Evolutionary conservation across 2,888 invertebrate genomes (phyloP), one percentile per base, ranked within the genome.

Genomic region (Apamea monoglypha): DNA sequence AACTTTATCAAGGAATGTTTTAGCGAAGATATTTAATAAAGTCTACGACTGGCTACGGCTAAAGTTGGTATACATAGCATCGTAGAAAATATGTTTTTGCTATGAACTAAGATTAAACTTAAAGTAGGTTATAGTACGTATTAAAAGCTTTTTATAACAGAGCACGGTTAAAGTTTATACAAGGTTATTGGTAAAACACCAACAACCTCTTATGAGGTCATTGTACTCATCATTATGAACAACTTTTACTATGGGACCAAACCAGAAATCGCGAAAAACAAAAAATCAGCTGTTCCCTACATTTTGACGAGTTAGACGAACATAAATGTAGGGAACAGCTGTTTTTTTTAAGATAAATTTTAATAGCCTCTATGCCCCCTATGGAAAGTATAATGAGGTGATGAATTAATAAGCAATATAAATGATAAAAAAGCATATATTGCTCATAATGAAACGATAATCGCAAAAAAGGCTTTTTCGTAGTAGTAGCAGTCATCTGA

Each of bases 11-110:
- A 59, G 67, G 69, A 84, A 76, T 87, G 76, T 87, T 88, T 80
- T 47, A 71, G 50, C 73, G 66, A 72, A 87, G 81, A 67, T 84
- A 84, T 84, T 87, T 80, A 87, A 84, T 84, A 84, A 83, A 74
- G 73, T 68, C 84, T 83, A 67, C 47, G 32, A 53, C 70, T 71
- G 44, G 32, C 32, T 74, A 63, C 47, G 67, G 67, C 50, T 84
- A 79, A 72, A 72, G 40, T 80, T 68, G 29, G 7, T 74, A 50
- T 3, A 32, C 56, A 64, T 40, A 70, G 36, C 40, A 59, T 44
- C 25, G 12, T 56, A 59, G 59, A 61, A 47, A 74, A 79, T 84
- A 70, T 71, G 53, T 71, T 67, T 79, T 67, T 67, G 56, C 12
- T 47, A 47, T 36, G 66, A 67, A 47, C 50, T 53, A 71, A n/a